Percentiles rank a stretch among this genome's conserved stretches.
phyloP scores from a whole-genome alignment of 2,888 invertebrate species.

The Dryobota labecula region DNA sequence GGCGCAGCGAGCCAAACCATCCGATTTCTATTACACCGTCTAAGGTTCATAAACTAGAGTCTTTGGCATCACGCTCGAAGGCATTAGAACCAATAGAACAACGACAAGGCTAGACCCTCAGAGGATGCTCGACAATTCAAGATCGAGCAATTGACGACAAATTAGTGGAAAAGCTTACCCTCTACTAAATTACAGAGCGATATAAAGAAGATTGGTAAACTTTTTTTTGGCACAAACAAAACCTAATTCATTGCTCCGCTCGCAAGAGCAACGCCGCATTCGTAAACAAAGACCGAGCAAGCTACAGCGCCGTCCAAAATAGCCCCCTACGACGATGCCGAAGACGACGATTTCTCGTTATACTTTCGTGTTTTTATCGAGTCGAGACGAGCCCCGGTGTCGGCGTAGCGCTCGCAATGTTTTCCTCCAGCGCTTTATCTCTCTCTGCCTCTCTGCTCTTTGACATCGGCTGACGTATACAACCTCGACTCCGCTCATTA shows the following conservation, averaged over 20 bases:
- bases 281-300: constrained; percentile 68
- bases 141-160: constrained; percentile 58
- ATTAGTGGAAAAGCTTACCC: constrained; percentile 63
- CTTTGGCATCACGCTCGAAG: constrained; percentile 39
- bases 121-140: constrained; percentile 59
- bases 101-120: constrained; percentile 21
- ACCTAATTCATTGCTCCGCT: constrained; percentile 68
- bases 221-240: constrained; percentile 66
- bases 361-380: constrained; percentile 75
- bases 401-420: constrained; percentile 76
- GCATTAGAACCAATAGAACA: constrained; percentile 48
- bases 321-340: constrained; percentile 69
- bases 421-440: constrained; percentile 87
- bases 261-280: constrained; percentile 55
- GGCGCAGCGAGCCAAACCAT: constrained; percentile 35
- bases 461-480: constrained; percentile 86
- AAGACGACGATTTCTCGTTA: constrained; percentile 69
- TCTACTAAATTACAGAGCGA: constrained; percentile 55
- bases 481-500: constrained; percentile 71
- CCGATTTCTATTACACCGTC: constrained; percentile 31
- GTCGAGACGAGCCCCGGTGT: constrained; percentile 65
- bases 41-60: constrained; percentile 36
- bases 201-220: constrained; percentile 59
- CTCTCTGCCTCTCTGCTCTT: constrained; percentile 85
- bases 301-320: constrained; percentile 65